Percentiles rank a stretch among this genome's conserved stretches.
These are phyloP conservation scores for Molanna angustata DNA, from an alignment of 2,888 invertebrate genomes.

Conservation along the genomic window DNA sequence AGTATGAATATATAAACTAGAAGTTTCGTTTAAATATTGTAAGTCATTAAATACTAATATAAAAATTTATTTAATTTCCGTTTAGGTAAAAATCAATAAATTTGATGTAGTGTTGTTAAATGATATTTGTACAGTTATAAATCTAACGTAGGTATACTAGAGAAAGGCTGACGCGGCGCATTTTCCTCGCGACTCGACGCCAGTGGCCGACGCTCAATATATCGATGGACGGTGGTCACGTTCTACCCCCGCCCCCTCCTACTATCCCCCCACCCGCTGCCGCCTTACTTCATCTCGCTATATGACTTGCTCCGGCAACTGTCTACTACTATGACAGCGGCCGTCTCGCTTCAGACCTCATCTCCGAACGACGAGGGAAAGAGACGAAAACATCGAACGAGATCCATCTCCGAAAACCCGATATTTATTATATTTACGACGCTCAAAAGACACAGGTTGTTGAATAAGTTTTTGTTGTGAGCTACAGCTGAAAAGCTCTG, in stretches of 20 bases:
- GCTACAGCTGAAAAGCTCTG: conserved; percentile 12
- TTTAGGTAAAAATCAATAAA: too few species aligned
- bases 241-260: conserved; percentile 43
- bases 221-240: conserved; percentile 53
- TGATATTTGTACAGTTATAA: too few species aligned
- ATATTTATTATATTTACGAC: conserved; percentile 34
- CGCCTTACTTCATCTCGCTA: conserved; percentile 40
- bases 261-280: conserved; percentile 42
- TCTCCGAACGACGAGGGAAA: conserved; percentile 42
- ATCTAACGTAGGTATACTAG: too few species aligned
- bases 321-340: conserved; percentile 34
- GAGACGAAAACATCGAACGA: conserved; percentile 12
- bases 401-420: conserved; percentile 23
- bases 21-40: too few species aligned
- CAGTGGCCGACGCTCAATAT: conserved; percentile 49
- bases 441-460: conserved; percentile 33
- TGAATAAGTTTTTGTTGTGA: conserved; percentile 29
- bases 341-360: conserved; percentile 42
- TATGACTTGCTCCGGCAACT: conserved; percentile 48
- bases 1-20: too few species aligned
- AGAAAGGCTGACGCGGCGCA: conserved; percentile 26
- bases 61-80: too few species aligned
- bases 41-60: too few species aligned
- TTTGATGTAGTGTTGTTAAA: neutral
- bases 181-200: conserved; percentile 22